phyloP scores from a whole-genome alignment of 2,113 vertebrate species.

The Candoia aspera region DNA sequence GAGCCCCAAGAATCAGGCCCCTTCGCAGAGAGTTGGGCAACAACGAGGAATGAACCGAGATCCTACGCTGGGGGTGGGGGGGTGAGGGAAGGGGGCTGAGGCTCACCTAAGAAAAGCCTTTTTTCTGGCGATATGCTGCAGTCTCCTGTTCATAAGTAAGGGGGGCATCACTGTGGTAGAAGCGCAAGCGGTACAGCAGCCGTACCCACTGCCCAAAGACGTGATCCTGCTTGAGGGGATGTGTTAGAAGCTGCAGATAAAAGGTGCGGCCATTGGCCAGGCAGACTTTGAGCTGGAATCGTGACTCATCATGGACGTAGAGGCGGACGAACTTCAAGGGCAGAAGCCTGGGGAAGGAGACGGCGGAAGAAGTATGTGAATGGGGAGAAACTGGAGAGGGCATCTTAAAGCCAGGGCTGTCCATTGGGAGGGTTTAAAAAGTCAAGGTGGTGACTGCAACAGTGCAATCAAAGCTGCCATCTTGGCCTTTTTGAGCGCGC shows the following conservation, averaged over 20 bases:
- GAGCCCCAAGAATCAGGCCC: not conserved
- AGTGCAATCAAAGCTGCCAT: not conserved
- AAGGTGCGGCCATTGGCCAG: constrained; percentile 55
- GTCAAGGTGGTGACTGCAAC: not conserved
- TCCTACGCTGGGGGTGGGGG: not conserved
- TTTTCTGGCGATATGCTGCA: not conserved
- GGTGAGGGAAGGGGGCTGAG: not conserved
- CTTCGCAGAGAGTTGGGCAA: not conserved
- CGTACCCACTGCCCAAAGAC: constrained; percentile 65
- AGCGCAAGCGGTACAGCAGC: constrained; percentile 63
- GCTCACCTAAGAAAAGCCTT: not conserved
- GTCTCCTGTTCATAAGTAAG: constrained; percentile 16
- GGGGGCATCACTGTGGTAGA: constrained; percentile 24
- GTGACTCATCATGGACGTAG: constrained; percentile 49
- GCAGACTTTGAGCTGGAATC: constrained; percentile 62
- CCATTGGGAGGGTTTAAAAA: not conserved
- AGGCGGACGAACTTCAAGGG: constrained; percentile 64
- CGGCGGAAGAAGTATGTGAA: not conserved
- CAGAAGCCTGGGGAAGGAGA: constrained; percentile 45
- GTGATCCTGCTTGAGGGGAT: not conserved
- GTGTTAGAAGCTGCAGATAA: constrained; percentile 61
- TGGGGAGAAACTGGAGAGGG: not conserved
- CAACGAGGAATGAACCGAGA: not conserved
- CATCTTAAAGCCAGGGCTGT: not conserved
- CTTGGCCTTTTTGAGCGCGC: not conserved